These are phyloP conservation scores for Trematomus bernacchii DNA, from an alignment of 2,797 vertebrate genomes.

Conservation along the genomic window DNA sequence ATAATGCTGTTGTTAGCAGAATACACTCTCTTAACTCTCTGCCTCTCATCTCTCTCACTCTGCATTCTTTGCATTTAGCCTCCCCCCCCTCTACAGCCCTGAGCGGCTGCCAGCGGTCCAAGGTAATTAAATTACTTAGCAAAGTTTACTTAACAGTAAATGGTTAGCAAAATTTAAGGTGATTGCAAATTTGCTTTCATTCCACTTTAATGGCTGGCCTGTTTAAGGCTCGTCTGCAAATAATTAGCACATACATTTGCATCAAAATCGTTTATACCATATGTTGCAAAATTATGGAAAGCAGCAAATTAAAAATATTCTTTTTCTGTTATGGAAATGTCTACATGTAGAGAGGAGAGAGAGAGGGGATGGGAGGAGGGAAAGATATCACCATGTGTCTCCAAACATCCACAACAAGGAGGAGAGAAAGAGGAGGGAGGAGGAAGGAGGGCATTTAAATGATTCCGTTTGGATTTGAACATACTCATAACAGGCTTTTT, in stretches of 20 bases:
- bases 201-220: constrained; percentile 88
- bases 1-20: constrained; percentile 38
- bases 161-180: constrained; percentile 91
- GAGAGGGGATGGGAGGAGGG: constrained; percentile 47
- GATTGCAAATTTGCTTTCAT: constrained; percentile 94
- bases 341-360: constrained; percentile 75
- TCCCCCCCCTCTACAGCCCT: constrained; percentile 50
- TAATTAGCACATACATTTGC: constrained; percentile 95
- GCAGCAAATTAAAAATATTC: constrained; percentile 86
- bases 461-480: constrained; percentile 83
- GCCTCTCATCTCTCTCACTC: constrained; percentile 57
- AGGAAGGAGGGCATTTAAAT: constrained; percentile 68
- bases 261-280: constrained; percentile 94
- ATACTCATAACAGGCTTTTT: constrained; percentile 77
- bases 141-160: constrained; percentile 92
- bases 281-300: constrained; percentile 91
- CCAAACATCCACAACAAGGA: constrained; percentile 77
- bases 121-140: constrained; percentile 91
- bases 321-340: constrained; percentile 88
- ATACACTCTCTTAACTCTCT: constrained; percentile 35
- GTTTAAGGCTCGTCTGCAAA: constrained; percentile 91
- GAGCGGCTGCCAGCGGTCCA: constrained; percentile 78
- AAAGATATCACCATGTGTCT: constrained; percentile 79
- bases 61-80: constrained; percentile 60
- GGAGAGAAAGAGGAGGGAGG: constrained; percentile 56